A percentile compares a stretch with the other conserved stretches of the same genome.
These are phyloP conservation scores for Coregonus ussuriensis DNA, from an alignment of 2,797 vertebrate species.

Conservation along the genomic window DNA sequence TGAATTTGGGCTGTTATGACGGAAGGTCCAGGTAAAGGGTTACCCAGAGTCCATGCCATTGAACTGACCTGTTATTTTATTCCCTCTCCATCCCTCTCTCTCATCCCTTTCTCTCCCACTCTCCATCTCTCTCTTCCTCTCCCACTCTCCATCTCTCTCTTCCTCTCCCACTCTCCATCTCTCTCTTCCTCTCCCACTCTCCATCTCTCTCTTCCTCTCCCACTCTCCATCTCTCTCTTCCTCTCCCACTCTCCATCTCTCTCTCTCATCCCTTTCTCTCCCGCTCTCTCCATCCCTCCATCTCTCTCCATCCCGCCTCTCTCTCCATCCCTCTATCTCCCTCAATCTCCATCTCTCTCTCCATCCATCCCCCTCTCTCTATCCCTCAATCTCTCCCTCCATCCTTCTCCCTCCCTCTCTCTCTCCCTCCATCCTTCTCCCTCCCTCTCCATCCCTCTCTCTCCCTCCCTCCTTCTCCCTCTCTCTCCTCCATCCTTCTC, in stretches of 20 bases:
- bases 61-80: slow-evolving; percentile 5
- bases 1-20: not conserved
- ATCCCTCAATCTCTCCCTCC: too few species aligned
- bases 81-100: too few species aligned
- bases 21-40: not conserved
- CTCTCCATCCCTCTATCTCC: too few species aligned
- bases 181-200: slow-evolving; percentile 7
- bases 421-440: slow-evolving; percentile 14
- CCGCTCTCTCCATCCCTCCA: too few species aligned
- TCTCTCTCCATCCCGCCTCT: slow-evolving; percentile 13
- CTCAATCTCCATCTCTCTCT: slow-evolving; percentile 19
- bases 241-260: slow-evolving; percentile 9
- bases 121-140: too few species aligned
- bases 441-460: slow-evolving; percentile 24
- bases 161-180: not conserved
- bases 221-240: slow-evolving; percentile 5
- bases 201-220: slow-evolving; percentile 9
- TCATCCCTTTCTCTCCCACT: too few species aligned
- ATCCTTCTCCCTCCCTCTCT: slow-evolving; percentile 4
- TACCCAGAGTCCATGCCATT: not conserved
- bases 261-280: too few species aligned
- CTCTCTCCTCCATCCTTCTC: slow-evolving; percentile 24
- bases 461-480: slow-evolving; percentile 16
- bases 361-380: too few species aligned
- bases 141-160: slow-evolving; percentile 12